Evolutionary conservation across 2,113 vertebrate genomes (phyloP), one percentile per base, ranked within the genome.

Genomic region (Pluvialis apricaria): DNA sequence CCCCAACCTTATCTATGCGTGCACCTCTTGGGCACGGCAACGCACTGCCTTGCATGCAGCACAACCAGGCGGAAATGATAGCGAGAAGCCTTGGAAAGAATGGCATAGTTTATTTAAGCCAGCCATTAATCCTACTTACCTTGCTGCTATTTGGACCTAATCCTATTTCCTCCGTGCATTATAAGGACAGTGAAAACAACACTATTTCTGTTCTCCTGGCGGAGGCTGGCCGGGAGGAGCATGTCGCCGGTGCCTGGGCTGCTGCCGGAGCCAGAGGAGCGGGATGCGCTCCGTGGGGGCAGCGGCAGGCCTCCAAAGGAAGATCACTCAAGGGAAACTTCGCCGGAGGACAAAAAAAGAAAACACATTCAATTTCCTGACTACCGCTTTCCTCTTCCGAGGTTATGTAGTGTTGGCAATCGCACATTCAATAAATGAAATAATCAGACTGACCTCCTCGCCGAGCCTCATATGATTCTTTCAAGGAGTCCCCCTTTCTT

Each of bases 301-400:
- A 78, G 68, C 17, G 11, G 97, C 97, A 97, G 97, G 97, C 96
- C 96, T 98, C 98, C 98, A 97, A 98, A 98, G 96, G 97, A 97
- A 98, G n/a, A 97, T 96, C 98, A 98, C 98, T 98, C 98, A 98
- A 97, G 98, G 98, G 98, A 98, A 98, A 98, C 98, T 98, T 97
- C 34, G 5, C 92, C 42, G 55, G 94, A 97, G 45, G 45, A 45
- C 18, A 45, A 98, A 97, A 97, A 97, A 81, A 31, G n/a, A 10
- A 0, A 9, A 61, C 94, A 97, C 97, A 96, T 96, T 96, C 97
- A 86, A 92, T 98, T 97, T 98, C 98, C 98, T 96, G 97, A 90
- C 94, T 97, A 73, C 96, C 83, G 83, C 97, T 95, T 92, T 86
- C 90, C 76, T 90, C 92, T n/a, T n/a, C 79, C 42, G 0, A 32